Percentiles rank a stretch among this genome's conserved stretches.
phyloP scores from a whole-genome alignment of 2,797 vertebrate genomes.

The Psittacula echo region DNA sequence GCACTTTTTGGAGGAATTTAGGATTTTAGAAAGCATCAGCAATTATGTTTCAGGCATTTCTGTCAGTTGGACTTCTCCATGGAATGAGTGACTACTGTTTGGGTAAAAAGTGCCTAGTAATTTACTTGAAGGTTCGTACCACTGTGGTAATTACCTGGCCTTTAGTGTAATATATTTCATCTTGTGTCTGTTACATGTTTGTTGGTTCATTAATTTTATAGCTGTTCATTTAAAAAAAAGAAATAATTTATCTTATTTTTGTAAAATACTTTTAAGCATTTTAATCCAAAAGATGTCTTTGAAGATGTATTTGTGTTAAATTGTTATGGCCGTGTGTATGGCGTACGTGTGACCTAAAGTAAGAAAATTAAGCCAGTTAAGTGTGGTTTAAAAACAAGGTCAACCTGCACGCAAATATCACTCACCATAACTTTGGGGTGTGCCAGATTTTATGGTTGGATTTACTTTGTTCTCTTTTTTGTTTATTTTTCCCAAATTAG shows the following conservation, averaged over 20 bases:
- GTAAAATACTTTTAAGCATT: not conserved
- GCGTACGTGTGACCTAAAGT: not conserved
- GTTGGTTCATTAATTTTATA: not conserved
- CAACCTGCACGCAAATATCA: not conserved
- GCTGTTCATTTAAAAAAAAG: not conserved
- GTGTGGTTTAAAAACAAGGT: not conserved
- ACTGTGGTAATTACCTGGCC: not conserved
- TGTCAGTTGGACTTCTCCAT: not conserved
- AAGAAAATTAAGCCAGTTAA: not conserved
- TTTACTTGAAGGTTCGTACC: conserved; percentile 54
- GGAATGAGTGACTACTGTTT: conserved; percentile 1
- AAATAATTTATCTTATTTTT: conserved; percentile 44
- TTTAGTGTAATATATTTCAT: not conserved
- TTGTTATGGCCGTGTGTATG: not conserved
- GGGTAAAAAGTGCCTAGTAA: conserved; percentile 40
- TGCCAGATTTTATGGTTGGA: not conserved
- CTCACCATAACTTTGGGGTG: not conserved
- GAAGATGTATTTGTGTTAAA: not conserved
- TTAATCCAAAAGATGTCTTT: not conserved
- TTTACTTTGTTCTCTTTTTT: not conserved
- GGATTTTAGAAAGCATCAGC: not conserved
- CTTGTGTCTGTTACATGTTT: not conserved
- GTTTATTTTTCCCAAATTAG: not conserved
- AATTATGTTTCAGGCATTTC: not conserved
- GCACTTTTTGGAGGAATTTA: not conserved